Evolutionary conservation across 2,113 vertebrate species (phyloP).

Genomic region (Prochilodus magdalenae): DNA sequence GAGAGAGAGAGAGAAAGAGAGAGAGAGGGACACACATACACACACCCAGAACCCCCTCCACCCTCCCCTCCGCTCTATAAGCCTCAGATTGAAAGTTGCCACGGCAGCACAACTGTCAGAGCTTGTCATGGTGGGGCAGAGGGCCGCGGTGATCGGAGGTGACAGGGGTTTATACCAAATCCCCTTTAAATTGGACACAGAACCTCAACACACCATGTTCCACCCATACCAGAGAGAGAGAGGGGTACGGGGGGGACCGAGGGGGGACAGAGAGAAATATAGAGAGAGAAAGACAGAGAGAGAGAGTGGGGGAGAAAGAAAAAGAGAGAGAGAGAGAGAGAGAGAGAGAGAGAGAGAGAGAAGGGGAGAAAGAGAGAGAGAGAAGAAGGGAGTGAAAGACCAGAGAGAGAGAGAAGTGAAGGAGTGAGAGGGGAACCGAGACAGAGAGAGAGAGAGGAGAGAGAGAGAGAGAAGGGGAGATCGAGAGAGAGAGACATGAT

Average conservation of each 20-base stretch:
- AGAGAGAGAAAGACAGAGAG: too few relatives aligned
- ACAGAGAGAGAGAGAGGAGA: too few relatives aligned
- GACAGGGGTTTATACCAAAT: conserved; percentile 80
- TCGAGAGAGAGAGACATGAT: background rate
- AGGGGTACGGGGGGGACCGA: background rate
- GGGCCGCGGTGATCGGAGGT: conserved; percentile 68
- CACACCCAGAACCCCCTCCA: conserved; percentile 37
- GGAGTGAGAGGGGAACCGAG: too few relatives aligned
- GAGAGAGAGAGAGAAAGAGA: background rate
- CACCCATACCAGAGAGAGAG: conserved; percentile 35
- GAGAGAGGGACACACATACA: conserved; percentile 38
- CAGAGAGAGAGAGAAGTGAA: too few relatives aligned
- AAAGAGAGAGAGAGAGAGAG: too few relatives aligned
- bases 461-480: too few relatives aligned
- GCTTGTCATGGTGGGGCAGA: conserved; percentile 66
- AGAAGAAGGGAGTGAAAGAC: conserved; percentile 15
- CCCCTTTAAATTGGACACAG: conserved; percentile 65
- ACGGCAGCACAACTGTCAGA: conserved; percentile 78
- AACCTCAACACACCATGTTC: conserved; percentile 58
- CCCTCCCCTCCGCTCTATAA: conserved; percentile 48
- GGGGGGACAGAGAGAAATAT: background rate
- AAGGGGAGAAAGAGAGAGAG: background rate
- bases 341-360: too few relatives aligned
- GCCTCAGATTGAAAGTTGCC: conserved; percentile 75
- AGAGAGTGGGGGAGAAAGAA: too few relatives aligned